Evolutionary conservation across 2,888 invertebrate genomes (phyloP).

Genomic region (Hemicrepidius hirtus): DNA sequence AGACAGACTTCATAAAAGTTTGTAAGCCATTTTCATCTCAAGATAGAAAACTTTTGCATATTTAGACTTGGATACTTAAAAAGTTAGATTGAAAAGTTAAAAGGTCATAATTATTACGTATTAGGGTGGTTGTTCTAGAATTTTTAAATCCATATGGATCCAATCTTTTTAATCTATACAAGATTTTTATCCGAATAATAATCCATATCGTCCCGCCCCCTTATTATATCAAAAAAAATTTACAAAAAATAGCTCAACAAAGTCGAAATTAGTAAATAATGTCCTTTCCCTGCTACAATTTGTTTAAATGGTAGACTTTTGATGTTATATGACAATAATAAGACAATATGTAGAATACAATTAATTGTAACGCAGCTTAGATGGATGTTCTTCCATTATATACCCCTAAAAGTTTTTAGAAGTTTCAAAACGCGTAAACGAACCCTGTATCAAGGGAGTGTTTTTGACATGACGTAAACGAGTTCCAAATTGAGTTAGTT

Average conservation of each 20-base stretch:
- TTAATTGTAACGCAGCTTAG: constrained; percentile 36
- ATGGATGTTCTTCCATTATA: constrained; percentile 42
- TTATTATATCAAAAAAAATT: constrained; percentile 16
- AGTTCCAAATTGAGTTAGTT: constrained; percentile 26
- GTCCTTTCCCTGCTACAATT: constrained; percentile 3
- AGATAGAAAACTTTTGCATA: constrained; percentile 32
- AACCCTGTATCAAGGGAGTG: constrained; percentile 18
- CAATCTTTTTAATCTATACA: constrained; percentile 13
- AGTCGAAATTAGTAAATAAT: constrained; percentile 28
- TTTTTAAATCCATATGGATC: constrained; percentile 21
- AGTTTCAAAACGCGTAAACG: constrained; percentile 20
- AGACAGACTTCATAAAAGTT: constrained; percentile 29
- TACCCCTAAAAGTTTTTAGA: constrained; percentile 11
- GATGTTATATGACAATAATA: constrained; percentile 48
- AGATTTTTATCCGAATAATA: constrained; percentile 7
- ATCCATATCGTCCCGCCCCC: constrained; percentile 22
- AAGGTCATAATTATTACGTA: constrained; percentile 28
- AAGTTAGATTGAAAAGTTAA: constrained; percentile 18
- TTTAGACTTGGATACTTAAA: constrained; percentile 25
- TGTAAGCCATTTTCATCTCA: constrained; percentile 25
- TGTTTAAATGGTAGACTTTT: constrained; percentile 39
- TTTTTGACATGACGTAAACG: constrained; percentile 32
- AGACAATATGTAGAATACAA: constrained; percentile 47
- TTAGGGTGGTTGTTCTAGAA: constrained; percentile 13
- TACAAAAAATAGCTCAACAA: constrained; percentile 27